Base-by-base conservation (phyloP, 2,113 vertebrate genomes). In the Lepisosteus osseus region DNA sequence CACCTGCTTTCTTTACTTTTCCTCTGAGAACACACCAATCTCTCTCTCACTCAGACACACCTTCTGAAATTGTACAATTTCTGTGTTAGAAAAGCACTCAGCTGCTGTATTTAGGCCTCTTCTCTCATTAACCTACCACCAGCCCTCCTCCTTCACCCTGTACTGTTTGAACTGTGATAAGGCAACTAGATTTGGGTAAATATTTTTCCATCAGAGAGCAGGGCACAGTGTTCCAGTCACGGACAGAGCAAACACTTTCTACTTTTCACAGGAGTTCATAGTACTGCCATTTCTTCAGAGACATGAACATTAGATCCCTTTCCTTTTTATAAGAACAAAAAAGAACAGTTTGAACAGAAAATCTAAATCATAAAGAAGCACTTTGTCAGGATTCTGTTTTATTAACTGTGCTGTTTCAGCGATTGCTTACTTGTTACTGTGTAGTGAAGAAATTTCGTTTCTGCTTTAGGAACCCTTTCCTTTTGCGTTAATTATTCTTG, bases 131-230 rank as follows among this genome's bases (percentile, higher is more conserved):
- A 15, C 15, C 15, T 9, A 3, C 17, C 70, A 13, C 43, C 44
- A 47, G 51, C 11, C n/a, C 61, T 15, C 45, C 51, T 11, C n/a
- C 5, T 44, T 42, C 41, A 29, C 45, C 51, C 41, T 6, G 42
- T 57, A 15, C 42, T 74, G 61, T 69, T 69, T 74, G 73, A 74
- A 69, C 67, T 69, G 14, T 29, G 67, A 74, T 74, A 74, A 74
- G 67, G 44, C 29, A 44, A 68, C 61, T 43, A 56, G 51, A 70
- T 75, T 75, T 70, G 3, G 44, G 62, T 69, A 70, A 75, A 75
- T 66, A 66, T 70, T 65, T 75, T 70, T 70, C 68, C 29, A 13
- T 54, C 15, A 51, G 61, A n/a, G 43, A 59, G 54, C 63, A 59
- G 62, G 43, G 43, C 73, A 65, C 73, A 29, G 12, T 51, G 73